Percentiles rank a stretch among this genome's conserved stretches.
phyloP scores from a whole-genome alignment of 2,888 invertebrate species.

The Zygaena filipendulae region DNA sequence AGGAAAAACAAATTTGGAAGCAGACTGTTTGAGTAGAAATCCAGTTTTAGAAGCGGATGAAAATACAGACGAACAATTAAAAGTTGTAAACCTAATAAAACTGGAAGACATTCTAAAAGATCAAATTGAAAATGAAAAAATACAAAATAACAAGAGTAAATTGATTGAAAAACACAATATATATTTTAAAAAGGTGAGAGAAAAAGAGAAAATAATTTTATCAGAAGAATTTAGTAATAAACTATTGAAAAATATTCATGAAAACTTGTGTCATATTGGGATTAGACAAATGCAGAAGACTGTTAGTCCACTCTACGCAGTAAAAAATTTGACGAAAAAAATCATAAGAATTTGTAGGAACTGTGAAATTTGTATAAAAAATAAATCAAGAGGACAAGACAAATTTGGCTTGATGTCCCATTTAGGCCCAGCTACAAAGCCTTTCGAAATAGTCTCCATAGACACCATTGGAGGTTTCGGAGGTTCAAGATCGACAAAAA shows the following conservation, averaged over 20 bases:
- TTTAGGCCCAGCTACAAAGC: constrained; percentile 16
- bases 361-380: constrained; percentile 6
- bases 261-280: constrained; percentile 10
- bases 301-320: constrained; percentile 7
- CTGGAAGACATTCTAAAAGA: constrained; percentile 17
- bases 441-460: constrained; percentile 16
- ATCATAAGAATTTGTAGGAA: constrained; percentile 10
- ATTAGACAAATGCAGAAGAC: constrained; percentile 9
- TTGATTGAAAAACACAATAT: constrained; percentile 11
- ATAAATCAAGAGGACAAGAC: constrained; percentile 8
- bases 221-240: constrained; percentile 13
- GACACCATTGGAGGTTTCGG: constrained; percentile 20
- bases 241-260: constrained; percentile 11
- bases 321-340: constrained; percentile 10
- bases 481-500: constrained; percentile 18
- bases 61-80: constrained; percentile 17
- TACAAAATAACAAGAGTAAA: constrained; percentile 9
- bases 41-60: constrained; percentile 16
- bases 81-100: constrained; percentile 18
- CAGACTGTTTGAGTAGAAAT: constrained; percentile 19
- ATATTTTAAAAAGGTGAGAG: constrained; percentile 12
- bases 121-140: constrained; percentile 14
- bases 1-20: constrained; percentile 14
- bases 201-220: constrained; percentile 14
- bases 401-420: constrained; percentile 15